These are phyloP conservation scores for Apis dorsata DNA, from an alignment of 1,140 invertebrate genomes.

Conservation along the genomic window DNA sequence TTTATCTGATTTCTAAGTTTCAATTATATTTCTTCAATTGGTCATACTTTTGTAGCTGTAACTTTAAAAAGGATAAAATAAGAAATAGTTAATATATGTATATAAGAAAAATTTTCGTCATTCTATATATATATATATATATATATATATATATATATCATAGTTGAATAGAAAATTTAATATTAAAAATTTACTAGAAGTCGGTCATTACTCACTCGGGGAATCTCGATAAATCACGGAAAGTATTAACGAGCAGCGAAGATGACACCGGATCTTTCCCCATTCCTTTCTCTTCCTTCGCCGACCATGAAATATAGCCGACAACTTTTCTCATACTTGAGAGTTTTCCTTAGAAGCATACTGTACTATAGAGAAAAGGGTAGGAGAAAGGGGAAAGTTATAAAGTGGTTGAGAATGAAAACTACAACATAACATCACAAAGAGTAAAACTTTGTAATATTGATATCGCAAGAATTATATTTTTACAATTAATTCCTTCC, in stretches of 20 bases:
- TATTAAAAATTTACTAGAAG: constrained; percentile 72
- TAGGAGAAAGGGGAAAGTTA: constrained; percentile 44
- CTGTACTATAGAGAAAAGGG: constrained; percentile 17
- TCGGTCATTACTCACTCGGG: constrained; percentile 71
- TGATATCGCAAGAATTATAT: constrained; percentile 31
- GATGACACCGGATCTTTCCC: constrained; percentile 74
- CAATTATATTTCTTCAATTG: no score
- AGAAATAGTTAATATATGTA: not conserved
- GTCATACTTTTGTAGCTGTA: not conserved
- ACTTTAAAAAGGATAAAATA: not conserved
- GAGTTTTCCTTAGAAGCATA: constrained; percentile 68
- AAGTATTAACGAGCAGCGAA: constrained; percentile 76
- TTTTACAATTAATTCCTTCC: not conserved
- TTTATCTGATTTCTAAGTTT: no score
- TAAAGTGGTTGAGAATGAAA: constrained; percentile 51
- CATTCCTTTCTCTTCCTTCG: constrained; percentile 62
- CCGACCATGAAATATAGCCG: constrained; percentile 72
- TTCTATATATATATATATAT: constrained; percentile 3
- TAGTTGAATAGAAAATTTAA: constrained; percentile 65
- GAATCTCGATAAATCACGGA: constrained; percentile 75
- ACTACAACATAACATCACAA: constrained; percentile 53
- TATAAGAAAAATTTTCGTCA: not conserved
- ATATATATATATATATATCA: constrained; percentile 16
- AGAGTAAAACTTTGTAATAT: constrained; percentile 33
- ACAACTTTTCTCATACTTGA: constrained; percentile 75